A percentile compares a stretch with the other conserved stretches of the same genome.
Evolutionary conservation across 2,797 vertebrate species (phyloP).

Genomic region (Scyliorhinus canicula): DNA sequence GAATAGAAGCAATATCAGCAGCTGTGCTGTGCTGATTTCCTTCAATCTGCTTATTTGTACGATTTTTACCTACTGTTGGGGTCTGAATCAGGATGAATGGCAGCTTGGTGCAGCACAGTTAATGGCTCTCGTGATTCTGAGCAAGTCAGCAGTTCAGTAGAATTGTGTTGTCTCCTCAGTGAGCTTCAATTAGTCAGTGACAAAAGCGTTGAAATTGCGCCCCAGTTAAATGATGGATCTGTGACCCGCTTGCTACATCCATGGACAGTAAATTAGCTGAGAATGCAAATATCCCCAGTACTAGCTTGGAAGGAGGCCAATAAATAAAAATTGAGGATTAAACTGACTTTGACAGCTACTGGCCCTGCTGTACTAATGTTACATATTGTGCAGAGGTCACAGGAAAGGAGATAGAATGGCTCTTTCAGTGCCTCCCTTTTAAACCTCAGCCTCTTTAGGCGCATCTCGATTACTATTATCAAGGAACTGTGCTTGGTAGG

Average conservation of each 20-base stretch:
- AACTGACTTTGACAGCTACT: not conserved
- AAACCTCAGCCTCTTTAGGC: not conserved
- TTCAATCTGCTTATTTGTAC: not conserved
- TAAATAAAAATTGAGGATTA: not conserved
- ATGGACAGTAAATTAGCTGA: not conserved
- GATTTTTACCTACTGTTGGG: not conserved
- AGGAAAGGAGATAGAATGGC: not conserved
- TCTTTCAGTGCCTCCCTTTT: conserved; percentile 8
- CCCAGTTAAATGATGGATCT: not conserved
- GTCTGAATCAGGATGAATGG: no score
- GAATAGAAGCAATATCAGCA: not conserved
- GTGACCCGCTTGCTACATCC: conserved; percentile 1
- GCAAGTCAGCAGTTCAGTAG: not conserved
- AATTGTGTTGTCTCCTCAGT: not conserved
- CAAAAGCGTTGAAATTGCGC: not conserved
- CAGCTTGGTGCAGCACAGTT: not conserved
- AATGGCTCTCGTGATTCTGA: not conserved
- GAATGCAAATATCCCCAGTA: not conserved
- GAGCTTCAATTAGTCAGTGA: not conserved
- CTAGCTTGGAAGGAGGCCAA: not conserved
- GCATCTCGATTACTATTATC: conserved; percentile 9
- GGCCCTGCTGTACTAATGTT: not conserved
- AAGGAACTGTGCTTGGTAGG: not conserved
- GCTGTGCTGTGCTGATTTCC: not conserved
- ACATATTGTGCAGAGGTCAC: not conserved